These are phyloP conservation scores for Lycocorax pyrrhopterus DNA, from an alignment of 2,113 vertebrate species.

Conservation along the genomic window DNA sequence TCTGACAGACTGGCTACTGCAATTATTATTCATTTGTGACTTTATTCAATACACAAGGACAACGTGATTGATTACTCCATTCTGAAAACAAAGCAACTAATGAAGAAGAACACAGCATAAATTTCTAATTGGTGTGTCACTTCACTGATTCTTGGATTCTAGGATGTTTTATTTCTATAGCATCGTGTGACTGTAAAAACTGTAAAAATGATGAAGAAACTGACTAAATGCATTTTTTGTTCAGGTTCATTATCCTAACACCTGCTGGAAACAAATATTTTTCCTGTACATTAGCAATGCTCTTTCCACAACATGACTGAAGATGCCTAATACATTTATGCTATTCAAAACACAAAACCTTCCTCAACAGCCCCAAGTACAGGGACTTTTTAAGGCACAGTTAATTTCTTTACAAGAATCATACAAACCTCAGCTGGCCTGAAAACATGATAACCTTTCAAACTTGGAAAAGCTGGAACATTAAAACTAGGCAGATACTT, in stretches of 20 bases:
- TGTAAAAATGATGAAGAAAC: neutral
- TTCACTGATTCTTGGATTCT: neutral
- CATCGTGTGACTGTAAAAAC: neutral
- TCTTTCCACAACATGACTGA: neutral
- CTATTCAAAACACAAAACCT: neutral
- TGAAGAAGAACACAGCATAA: neutral
- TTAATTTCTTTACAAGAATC: neutral
- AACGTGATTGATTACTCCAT: neutral
- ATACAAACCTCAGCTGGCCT: neutral
- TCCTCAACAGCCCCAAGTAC: neutral
- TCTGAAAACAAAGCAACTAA: conserved; percentile 2
- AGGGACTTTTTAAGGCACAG: neutral
- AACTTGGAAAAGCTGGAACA: neutral
- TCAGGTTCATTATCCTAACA: neutral
- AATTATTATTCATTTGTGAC: neutral
- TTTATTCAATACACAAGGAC: neutral
- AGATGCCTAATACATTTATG: neutral
- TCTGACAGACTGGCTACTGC: conserved; percentile 28
- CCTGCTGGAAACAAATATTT: neutral
- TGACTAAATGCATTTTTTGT: neutral
- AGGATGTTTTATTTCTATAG: neutral
- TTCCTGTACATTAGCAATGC: neutral
- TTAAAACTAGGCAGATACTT: neutral
- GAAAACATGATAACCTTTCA: neutral
- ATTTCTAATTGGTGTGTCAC: neutral